A percentile compares a stretch with the other conserved stretches of the same genome.
Evolutionary conservation across 2,113 vertebrate species (phyloP).

Genomic region (Nothocercus nigrocapillus): DNA sequence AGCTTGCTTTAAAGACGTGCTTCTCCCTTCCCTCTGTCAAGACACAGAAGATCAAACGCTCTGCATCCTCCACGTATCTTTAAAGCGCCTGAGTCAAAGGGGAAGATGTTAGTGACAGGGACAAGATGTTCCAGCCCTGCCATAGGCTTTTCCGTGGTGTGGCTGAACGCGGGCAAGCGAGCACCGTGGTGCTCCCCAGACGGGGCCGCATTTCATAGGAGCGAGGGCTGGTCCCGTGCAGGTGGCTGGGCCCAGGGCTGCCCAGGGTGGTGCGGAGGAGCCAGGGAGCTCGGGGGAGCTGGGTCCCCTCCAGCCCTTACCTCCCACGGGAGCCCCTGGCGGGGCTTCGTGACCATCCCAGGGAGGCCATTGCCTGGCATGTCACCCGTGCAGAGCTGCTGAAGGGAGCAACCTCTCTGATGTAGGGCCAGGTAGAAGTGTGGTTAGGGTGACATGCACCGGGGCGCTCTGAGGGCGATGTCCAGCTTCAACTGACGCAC

Average conservation of each 20-base stretch:
- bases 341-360: neutral
- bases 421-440: fast-evolving
- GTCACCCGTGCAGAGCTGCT: neutral
- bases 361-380: fast-evolving
- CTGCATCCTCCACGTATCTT: neutral
- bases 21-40: neutral
- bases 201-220: neutral
- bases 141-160: neutral
- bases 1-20: slow-evolving; percentile 1
- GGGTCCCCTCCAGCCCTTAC: neutral
- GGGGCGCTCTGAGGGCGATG: neutral
- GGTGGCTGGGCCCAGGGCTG: neutral
- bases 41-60: slow-evolving; percentile 13
- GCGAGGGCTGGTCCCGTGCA: neutral
- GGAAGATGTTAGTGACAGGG: neutral
- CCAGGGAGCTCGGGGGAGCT: fast-evolving
- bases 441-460: fast-evolving
- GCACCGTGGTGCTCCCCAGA: neutral
- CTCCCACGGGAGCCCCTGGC: neutral
- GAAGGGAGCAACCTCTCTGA: neutral
- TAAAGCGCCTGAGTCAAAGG: slow-evolving; percentile 9
- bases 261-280: fast-evolving
- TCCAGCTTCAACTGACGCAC: neutral
- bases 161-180: neutral
- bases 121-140: neutral